Base-by-base conservation (phyloP, 37 sponge, comb jelly and placozoan species). In the Oscarella lobularis region DNA sequence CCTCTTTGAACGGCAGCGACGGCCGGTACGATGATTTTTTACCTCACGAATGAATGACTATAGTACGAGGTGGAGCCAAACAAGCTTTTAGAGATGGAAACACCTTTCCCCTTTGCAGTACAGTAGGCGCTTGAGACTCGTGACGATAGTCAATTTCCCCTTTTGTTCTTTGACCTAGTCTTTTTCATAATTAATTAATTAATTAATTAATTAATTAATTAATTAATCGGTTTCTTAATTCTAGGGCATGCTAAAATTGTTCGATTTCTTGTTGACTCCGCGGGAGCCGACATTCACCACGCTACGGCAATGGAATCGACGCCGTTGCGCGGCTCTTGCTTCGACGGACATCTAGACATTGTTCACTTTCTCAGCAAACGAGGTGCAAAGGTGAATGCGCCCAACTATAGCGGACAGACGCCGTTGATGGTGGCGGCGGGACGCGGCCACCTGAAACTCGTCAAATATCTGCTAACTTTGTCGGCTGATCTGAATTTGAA, bases 241-340 rank as follows among this genome's bases (percentile, higher is more conserved):
- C n/a, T n/a, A n/a, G n/a, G n/a, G n/a, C 60, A 48, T 48, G 9
- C 20, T 9, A 9, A 9, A 20, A 20, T 48, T 9, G 60, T 48
- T 48, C 60, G 20, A 20, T 48, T 48, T 48, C 60, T 48, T 9
- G 60, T 48, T 20, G 60, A 48, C 14, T n/a, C n/a, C n/a, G 60
- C 60, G 9, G 60, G 60, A 9, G 60, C 60, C 20, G 14, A 20
- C 20, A 48, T 48, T 20, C 9, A 48, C 20, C 60, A 48, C 60
- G 60, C 60, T 9, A 48, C 60, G 60, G 60, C 60, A 48, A 48
- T 20, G 60, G 60, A 48, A 48, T 48, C 60, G 9, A 48, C 60
- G 20, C 60, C 60, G 9, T 20, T 48, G 9, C 9, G 60, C 9
- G 60, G 60, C 9, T 9, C 60, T 9, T 48, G 60, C 60, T 48